Percentiles rank a stretch among this genome's conserved stretches.
These are phyloP conservation scores for Chloromyia formosa DNA, from an alignment of 2,888 invertebrate species.

Conservation along the genomic window DNA sequence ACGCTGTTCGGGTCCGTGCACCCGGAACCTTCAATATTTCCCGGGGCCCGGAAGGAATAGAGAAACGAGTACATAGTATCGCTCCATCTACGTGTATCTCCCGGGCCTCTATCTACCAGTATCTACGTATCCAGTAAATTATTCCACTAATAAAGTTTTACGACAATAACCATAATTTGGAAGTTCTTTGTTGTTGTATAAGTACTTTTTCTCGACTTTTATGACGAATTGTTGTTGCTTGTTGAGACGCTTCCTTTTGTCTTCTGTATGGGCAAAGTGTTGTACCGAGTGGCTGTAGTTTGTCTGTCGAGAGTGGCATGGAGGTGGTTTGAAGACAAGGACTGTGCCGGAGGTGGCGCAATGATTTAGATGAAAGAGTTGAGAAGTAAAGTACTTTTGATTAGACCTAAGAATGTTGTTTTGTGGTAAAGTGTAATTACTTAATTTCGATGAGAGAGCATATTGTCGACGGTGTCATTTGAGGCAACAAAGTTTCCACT, in stretches of 20 bases:
- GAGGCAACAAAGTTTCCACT: no score
- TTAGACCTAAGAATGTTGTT: constrained; percentile 3
- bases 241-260: background rate
- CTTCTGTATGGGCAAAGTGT: background rate
- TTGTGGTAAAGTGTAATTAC: constrained; percentile 9
- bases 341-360: background rate
- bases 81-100: background rate
- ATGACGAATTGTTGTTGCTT: constrained; percentile 33
- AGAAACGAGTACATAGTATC: background rate
- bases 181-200: constrained; percentile 40
- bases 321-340: background rate
- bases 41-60: background rate
- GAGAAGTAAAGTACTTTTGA: background rate
- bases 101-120: background rate
- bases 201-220: constrained; percentile 41
- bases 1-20: background rate
- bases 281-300: background rate
- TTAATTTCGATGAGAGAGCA: background rate
- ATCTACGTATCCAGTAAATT: constrained; percentile 30
- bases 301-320: background rate
- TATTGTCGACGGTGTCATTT: background rate
- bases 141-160: constrained; percentile 44
- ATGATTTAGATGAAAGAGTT: constrained; percentile 7
- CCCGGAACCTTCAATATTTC: background rate
- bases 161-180: constrained; percentile 44